These are phyloP conservation scores for Beroe forskalii DNA, from an alignment of 37 sponge, comb jelly and placozoan genomes.

Conservation along the genomic window DNA sequence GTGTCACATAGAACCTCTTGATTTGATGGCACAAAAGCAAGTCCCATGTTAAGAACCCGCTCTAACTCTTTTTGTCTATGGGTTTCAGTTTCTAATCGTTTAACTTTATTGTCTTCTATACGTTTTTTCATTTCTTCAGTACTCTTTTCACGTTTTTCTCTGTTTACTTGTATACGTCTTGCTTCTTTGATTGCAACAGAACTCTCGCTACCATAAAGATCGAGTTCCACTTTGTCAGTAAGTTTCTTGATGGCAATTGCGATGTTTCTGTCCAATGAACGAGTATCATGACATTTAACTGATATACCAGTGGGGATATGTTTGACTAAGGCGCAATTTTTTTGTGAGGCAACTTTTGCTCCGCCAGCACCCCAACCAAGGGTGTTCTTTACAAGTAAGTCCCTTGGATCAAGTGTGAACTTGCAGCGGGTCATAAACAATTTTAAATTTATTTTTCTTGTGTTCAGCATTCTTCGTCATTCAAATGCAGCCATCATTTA, in stretches of 20 bases:
- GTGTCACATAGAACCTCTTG: no score
- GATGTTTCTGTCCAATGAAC: background rate
- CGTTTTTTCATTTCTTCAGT: background rate
- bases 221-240: constrained; percentile 43
- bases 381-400: background rate
- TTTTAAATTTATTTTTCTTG: no score
- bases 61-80: background rate
- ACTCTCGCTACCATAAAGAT: constrained; percentile 23
- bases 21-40: background rate
- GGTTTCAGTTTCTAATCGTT: background rate
- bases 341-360: background rate
- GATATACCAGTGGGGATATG: constrained; percentile 8
- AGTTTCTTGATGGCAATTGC: background rate
- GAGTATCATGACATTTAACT: constrained; percentile 32
- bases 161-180: background rate
- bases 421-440: background rate
- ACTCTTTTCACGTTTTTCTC: background rate
- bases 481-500: no score
- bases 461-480: no score
- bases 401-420: constrained; percentile 40
- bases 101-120: background rate
- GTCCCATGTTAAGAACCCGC: background rate
- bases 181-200: constrained; percentile 14
- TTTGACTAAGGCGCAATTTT: background rate
- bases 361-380: constrained; percentile 48